Conservation (phyloP, 2,113 vertebrate genomes). For the Malurus elegans region DNA sequence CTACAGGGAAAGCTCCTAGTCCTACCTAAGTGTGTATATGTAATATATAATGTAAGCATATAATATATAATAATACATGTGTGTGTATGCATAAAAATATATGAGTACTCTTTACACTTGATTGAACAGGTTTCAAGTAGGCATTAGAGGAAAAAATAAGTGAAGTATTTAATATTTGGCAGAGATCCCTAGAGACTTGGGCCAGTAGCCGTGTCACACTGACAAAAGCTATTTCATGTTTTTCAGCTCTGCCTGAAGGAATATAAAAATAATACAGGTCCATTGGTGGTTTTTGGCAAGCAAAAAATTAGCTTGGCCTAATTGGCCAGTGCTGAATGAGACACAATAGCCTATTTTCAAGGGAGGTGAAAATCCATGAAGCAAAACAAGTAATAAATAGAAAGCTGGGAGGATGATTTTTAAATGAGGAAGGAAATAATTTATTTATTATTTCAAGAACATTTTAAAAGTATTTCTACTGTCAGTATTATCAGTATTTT, state of each 20-base stretch:
- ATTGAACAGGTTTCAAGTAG: background rate
- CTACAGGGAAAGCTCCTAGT: background rate
- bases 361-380: conserved; percentile 35
- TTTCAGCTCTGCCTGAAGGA: conserved; percentile 44
- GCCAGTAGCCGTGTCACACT: conserved; percentile 3
- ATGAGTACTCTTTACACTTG: background rate
- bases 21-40: background rate
- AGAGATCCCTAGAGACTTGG: background rate
- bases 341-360: conserved; percentile 24
- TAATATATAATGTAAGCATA: background rate
- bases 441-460: background rate
- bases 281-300: background rate
- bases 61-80: background rate
- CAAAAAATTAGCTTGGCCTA: conserved; percentile 39
- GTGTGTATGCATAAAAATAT: background rate
- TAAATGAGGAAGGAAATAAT: background rate
- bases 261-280: background rate
- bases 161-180: conserved; percentile 10
- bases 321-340: conserved; percentile 13
- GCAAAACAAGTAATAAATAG: background rate
- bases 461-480: background rate
- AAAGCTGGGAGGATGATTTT: background rate
- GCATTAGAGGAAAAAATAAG: background rate
- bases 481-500: background rate
- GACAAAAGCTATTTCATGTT: conserved; percentile 1